phyloP scores from a whole-genome alignment of 2,888 invertebrate species.

The Meteorus cinctellus region DNA sequence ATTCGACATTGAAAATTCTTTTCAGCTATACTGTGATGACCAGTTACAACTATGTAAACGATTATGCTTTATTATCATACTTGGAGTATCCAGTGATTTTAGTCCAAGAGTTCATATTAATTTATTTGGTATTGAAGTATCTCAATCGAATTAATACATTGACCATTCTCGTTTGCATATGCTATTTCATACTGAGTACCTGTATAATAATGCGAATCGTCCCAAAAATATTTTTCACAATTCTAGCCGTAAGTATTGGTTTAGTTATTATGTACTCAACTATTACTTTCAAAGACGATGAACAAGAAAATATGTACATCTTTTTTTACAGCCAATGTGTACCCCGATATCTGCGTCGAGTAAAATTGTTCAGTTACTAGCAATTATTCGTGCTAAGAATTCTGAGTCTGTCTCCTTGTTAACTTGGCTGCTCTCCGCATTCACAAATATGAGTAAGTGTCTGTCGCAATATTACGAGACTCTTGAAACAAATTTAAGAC shows the following conservation, averaged over 20 bases:
- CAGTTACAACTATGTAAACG: slow-evolving; percentile 85
- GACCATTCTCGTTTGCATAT: slow-evolving; percentile 62
- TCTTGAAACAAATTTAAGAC: neutral
- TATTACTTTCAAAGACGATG: neutral
- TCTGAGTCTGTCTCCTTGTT: slow-evolving; percentile 85
- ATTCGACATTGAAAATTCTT: slow-evolving; percentile 52
- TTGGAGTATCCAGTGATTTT: slow-evolving; percentile 89
- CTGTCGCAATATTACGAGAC: neutral
- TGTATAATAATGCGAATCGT: slow-evolving; percentile 74
- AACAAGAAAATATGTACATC: slow-evolving; percentile 13
- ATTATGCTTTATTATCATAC: slow-evolving; percentile 84
- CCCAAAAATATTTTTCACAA: slow-evolving; percentile 75
- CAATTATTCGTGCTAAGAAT: slow-evolving; percentile 82
- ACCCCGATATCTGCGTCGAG: slow-evolving; percentile 89
- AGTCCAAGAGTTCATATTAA: slow-evolving; percentile 82
- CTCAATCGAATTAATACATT: slow-evolving; percentile 75
- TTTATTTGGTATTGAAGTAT: slow-evolving; percentile 83
- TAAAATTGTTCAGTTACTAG: slow-evolving; percentile 85
- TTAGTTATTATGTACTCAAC: neutral
- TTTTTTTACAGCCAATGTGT: slow-evolving; percentile 79
- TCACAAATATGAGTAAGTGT: slow-evolving; percentile 85
- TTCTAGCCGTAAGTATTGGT: slow-evolving; percentile 78
- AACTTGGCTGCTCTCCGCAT: slow-evolving; percentile 88
- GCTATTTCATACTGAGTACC: slow-evolving; percentile 69
- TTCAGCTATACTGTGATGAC: slow-evolving; percentile 87